Percentiles rank a stretch among this genome's conserved stretches.
These are phyloP conservation scores for Hypomecis punctinalis DNA, from an alignment of 2,888 invertebrate species.

Conservation along the genomic window DNA sequence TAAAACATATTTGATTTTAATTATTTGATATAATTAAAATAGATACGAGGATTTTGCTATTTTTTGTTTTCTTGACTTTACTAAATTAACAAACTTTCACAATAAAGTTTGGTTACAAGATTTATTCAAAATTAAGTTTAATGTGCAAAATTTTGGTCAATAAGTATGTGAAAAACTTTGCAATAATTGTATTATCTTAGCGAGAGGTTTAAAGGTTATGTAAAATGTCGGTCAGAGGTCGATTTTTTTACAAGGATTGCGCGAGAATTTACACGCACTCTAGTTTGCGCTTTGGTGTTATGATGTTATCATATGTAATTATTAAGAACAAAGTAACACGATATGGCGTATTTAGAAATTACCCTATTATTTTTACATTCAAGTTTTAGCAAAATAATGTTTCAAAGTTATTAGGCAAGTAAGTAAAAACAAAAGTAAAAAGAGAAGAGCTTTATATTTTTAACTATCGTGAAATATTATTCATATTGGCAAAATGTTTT, in stretches of 20 bases:
- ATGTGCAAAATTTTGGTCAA: constrained; percentile 27
- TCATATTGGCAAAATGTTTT: no score
- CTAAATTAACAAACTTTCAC: background rate
- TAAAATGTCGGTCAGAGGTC: constrained; percentile 40
- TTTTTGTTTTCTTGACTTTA: no score
- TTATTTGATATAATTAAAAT: no score
- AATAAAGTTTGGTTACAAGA: constrained; percentile 2
- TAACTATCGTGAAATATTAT: no score
- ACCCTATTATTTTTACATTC: background rate
- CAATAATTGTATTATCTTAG: constrained; percentile 44
- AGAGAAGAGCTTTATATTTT: no score
- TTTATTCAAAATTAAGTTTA: constrained; percentile 17
- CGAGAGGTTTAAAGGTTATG: constrained; percentile 45
- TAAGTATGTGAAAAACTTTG: constrained; percentile 48
- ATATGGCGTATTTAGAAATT: background rate
- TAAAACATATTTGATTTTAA: no score
- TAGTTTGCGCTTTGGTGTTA: constrained; percentile 16
- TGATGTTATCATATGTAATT: constrained; percentile 9
- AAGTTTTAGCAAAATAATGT: background rate
- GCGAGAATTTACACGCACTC: constrained; percentile 9
- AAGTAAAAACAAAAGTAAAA: no score
- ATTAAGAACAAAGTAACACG: background rate
- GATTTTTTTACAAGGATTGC: constrained; percentile 9
- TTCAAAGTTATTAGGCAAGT: no score
- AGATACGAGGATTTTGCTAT: no score